phyloP scores from a whole-genome alignment of 2,797 vertebrate species.

The Falco peregrinus region DNA sequence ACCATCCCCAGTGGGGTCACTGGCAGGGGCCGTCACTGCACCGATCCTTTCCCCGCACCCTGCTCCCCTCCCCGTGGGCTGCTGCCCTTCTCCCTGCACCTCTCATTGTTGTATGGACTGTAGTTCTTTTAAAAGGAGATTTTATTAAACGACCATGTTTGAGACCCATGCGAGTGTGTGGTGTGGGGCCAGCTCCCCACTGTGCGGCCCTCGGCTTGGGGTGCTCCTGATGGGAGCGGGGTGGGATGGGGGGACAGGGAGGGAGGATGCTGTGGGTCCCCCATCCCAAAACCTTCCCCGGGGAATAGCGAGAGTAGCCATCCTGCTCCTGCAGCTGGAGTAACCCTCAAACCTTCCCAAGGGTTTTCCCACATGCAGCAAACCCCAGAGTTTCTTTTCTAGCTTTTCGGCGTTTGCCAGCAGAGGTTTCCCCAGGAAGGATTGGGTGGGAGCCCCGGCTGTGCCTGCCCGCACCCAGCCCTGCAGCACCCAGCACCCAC shows the following conservation, averaged over 20 bases:
- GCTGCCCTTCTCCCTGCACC: neutral
- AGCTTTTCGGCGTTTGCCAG: neutral
- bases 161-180: slow-evolving; percentile 34
- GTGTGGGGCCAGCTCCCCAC: neutral
- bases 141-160: slow-evolving; percentile 73
- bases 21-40: neutral
- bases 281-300: neutral
- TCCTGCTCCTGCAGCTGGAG: neutral
- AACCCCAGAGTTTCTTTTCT: neutral
- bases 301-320: neutral
- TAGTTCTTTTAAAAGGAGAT: slow-evolving; percentile 60
- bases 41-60: neutral
- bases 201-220: accelerated
- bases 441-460: neutral
- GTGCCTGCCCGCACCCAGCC: neutral
- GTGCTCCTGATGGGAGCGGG: accelerated
- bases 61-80: neutral
- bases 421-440: neutral
- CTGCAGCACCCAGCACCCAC: neutral
- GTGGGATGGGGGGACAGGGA: neutral
- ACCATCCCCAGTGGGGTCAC: accelerated
- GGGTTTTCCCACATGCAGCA: neutral
- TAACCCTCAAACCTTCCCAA: neutral
- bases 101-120: slow-evolving; percentile 21
- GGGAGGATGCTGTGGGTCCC: neutral